Conservation (phyloP, 2,113 vertebrate genomes). For the Rhizomys pruinosus region DNA sequence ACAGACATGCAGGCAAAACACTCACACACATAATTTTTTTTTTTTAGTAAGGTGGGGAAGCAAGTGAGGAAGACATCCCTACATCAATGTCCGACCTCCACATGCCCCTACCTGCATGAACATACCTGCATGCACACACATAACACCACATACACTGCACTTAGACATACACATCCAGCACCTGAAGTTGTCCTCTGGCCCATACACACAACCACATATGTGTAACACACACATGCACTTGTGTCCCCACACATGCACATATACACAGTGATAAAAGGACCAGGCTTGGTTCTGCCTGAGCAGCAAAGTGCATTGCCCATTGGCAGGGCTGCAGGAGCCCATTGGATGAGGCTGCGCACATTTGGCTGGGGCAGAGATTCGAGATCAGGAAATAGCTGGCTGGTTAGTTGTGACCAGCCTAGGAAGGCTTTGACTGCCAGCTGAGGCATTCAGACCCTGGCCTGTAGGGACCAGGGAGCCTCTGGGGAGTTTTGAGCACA, state of each 20-base stretch:
- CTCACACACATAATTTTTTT: too few relatives aligned
- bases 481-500: neutral
- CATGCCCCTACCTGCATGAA: neutral
- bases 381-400: slow-evolving; percentile 32
- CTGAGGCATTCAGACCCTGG: neutral
- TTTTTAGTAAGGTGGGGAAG: neutral
- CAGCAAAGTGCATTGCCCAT: neutral
- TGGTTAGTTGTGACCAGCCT: neutral
- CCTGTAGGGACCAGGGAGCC: neutral
- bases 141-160: too few relatives aligned
- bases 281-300: neutral
- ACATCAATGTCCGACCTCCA: neutral
- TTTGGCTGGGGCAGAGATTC: slow-evolving; percentile 5
- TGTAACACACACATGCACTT: too few relatives aligned
- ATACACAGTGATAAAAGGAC: neutral
- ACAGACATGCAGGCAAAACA: too few relatives aligned
- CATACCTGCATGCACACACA: neutral
- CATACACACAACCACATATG: neutral
- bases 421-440: slow-evolving; percentile 4
- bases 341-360: neutral
- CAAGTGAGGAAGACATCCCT: neutral
- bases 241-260: neutral
- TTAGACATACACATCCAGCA: neutral
- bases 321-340: neutral
- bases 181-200: neutral